phyloP scores from a whole-genome alignment of 2,797 vertebrate species.

The Leptatherina wallacei region DNA sequence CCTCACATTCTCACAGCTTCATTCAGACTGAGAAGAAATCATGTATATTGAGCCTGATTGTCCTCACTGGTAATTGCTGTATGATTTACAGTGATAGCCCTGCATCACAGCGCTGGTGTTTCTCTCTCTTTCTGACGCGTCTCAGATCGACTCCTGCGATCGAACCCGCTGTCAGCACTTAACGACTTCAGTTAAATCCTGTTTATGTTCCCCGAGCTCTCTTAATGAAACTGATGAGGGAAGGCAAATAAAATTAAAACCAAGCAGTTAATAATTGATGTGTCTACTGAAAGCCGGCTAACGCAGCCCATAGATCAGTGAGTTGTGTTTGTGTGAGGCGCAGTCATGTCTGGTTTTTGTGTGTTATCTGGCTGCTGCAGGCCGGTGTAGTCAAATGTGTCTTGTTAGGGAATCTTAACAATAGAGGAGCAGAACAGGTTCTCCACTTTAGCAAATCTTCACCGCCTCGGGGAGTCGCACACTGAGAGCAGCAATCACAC shows the following conservation, averaged over 20 bases:
- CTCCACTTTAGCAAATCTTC: slow-evolving; percentile 43
- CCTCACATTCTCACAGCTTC: slow-evolving; percentile 12
- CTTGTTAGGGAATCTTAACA: slow-evolving; percentile 42
- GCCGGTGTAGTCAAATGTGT: slow-evolving; percentile 20
- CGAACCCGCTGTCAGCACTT: not conserved
- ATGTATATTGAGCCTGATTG: slow-evolving; percentile 42
- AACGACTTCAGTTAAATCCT: slow-evolving; percentile 35
- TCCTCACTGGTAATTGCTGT: slow-evolving; percentile 38
- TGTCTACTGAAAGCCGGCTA: not conserved
- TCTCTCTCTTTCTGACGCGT: not conserved
- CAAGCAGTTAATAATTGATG: slow-evolving; percentile 37
- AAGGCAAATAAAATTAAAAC: slow-evolving; percentile 42
- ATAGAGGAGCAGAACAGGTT: slow-evolving; percentile 36
- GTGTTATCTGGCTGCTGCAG: slow-evolving; percentile 42
- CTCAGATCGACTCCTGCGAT: slow-evolving; percentile 19
- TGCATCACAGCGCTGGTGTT: not conserved
- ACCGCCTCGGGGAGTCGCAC: slow-evolving; percentile 35
- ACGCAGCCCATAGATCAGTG: slow-evolving; percentile 10
- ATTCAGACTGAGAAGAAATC: slow-evolving; percentile 18
- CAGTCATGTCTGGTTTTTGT: not conserved
- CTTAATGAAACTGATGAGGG: slow-evolving; percentile 40
- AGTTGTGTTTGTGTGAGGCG: slow-evolving; percentile 17
- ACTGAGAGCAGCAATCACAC: slow-evolving; percentile 5
- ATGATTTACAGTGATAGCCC: slow-evolving; percentile 41
- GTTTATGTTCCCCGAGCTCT: slow-evolving; percentile 17